Percentiles rank a stretch among this genome's conserved stretches.
Conservation (phyloP, 2,888 invertebrate species). For the Aphidoletes aphidimyza region DNA sequence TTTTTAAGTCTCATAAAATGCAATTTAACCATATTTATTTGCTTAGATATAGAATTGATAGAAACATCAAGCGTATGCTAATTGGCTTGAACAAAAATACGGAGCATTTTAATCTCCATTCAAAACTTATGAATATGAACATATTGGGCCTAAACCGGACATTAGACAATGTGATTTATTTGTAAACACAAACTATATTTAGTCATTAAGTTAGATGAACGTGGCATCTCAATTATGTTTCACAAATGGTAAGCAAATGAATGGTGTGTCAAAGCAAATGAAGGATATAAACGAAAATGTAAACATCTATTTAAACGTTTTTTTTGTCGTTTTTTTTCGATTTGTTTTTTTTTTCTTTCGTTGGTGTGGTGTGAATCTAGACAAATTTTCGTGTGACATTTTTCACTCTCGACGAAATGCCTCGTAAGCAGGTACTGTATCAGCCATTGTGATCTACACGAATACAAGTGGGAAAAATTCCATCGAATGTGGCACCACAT, state of each 20-base stretch:
- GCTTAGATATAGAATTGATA: too few species aligned
- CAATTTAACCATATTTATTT: too few species aligned
- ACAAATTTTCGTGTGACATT: constrained; percentile 38
- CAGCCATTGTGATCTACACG: constrained; percentile 7
- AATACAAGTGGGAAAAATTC: constrained; percentile 50
- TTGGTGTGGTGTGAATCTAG: not conserved
- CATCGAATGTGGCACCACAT: constrained; percentile 52
- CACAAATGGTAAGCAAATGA: not conserved
- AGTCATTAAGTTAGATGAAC: not conserved
- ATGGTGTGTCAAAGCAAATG: constrained; percentile 4
- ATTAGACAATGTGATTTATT: not conserved
- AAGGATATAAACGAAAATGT: not conserved
- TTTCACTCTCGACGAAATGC: not conserved
- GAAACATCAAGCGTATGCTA: too few species aligned
- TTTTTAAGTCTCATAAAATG: too few species aligned
- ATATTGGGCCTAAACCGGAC: too few species aligned
- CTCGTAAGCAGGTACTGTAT: constrained; percentile 45
- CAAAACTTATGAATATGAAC: constrained; percentile 18
- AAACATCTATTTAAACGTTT: constrained; percentile 15
- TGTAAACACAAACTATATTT: not conserved
- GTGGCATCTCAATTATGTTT: constrained; percentile 30
- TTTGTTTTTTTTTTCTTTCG: not conserved
- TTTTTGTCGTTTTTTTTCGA: not conserved
- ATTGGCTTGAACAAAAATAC: too few species aligned
- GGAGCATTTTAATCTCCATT: not conserved